Base-by-base conservation (phyloP, 2,888 invertebrate species). In the Imbricaverruca yamaguchii region DNA sequence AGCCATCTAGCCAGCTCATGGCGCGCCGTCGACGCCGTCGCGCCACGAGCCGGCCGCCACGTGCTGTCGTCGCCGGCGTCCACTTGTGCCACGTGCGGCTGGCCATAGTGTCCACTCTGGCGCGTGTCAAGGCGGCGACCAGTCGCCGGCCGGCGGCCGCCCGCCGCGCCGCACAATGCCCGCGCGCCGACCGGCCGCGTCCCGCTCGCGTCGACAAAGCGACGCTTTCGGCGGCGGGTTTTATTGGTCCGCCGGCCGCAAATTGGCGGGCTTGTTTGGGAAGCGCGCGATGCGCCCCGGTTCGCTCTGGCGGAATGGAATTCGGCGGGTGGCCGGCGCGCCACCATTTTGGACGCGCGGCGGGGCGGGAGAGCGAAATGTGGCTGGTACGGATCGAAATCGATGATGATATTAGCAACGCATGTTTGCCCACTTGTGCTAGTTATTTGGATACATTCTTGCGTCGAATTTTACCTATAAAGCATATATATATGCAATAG, bases 261-360 rank as follows among this genome's bases (percentile, higher is more conserved):
- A 74, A 74, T 74, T 74, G 74, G 39, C 74, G 74, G 53, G n/a
- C 74, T 74, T 74, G 74, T 74, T 74, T 74, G 74, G 21, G 15
- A 18, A 53, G 74, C 7, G 39, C 1, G 6, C 10, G 21, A 53
- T 9, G 53, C 53, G 53, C 18, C 53, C 74, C 7, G 0, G 18
- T 25, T 18, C 53, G 53, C 21, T 53, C 53, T 18, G 15, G 53
- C 74, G 74, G 74, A 74, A 74, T 53, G 74, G 74, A 53, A 74
- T 74, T 18, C 74, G 53, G 74, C 67, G 67, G 25, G 25, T 13
- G 67, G 6, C 65, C 12, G 65, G n/a, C n/a, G 65, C 65, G 65
- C 9, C 65, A 10, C 65, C n/a, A n/a, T n/a, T n/a, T 39, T 39
- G 39, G 39, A 39, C 39, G 39, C 39, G 39, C 39, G 39, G 39